Base-by-base conservation (phyloP, 1,140 invertebrate genomes). In the Drosophila parvula region DNA sequence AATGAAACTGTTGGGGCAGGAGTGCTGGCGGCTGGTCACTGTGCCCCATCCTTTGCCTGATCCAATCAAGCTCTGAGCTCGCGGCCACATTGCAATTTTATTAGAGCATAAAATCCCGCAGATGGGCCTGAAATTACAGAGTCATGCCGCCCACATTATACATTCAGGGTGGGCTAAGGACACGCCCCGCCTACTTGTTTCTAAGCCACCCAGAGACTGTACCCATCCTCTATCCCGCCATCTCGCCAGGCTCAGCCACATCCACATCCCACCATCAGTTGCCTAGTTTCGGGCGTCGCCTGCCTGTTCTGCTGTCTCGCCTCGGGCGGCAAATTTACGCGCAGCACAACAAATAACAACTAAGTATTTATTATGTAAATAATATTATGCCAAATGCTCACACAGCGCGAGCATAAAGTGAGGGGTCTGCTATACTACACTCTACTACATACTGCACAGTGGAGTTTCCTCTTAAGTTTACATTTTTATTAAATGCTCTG, bases 321-420 rank as follows among this genome's bases (percentile, higher is more conserved):
- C 59, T 36, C 41, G 36, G 56, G 82, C 75, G 50, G 53, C 65
- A 76, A 79, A 82, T 85, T 88, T 82, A 79, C 79, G 79, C 70
- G 67, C 61, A 75, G 79, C 64, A 70, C 77, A 86, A 71, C 83
- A 88, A 88, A 86, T 82, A 88, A 85, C 65, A 67, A 81, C 79
- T 70, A 88, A 85, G 79, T 82, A 85, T 85, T 88, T 85, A 85
- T 88, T 85, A 85, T 88, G 82, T 65, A 85, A 88, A 88, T 85
- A 85, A 88, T 85, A 74, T 88, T 79, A 85, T 76, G 57, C 75
- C 74, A 63, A 85, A 76, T 79, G 71, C 65, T 41, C 60, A 58
- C 61, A 77, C 73, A 65, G 45, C 64, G 22, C 50, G 11, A 41
- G 43, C 43, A 62, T 59, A 55, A 45, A 41, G 38, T 34, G 32